These are phyloP conservation scores for Erpobdella octoculata DNA, from an alignment of 2,888 invertebrate genomes.

Conservation along the genomic window DNA sequence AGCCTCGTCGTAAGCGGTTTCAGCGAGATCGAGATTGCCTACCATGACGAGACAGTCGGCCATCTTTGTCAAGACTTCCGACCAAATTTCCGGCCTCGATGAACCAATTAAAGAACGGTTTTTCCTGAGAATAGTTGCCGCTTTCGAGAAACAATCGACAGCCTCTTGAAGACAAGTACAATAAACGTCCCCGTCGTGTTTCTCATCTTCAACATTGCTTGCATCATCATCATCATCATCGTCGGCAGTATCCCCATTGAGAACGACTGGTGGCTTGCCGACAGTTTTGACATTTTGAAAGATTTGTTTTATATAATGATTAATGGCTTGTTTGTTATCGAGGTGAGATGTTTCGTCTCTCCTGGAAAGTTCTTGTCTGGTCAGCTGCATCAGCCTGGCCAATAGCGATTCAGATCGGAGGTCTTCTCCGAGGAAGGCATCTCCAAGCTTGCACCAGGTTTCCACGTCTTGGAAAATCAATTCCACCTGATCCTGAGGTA, in stretches of 20 bases:
- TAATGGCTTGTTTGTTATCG: background rate
- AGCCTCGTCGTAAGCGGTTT: slow-evolving; percentile 14
- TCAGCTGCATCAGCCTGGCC: slow-evolving; percentile 8
- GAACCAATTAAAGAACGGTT: background rate
- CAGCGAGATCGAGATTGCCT: slow-evolving; percentile 14
- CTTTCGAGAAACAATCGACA: slow-evolving; percentile 7
- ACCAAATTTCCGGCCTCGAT: background rate
- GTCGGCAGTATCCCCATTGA: background rate
- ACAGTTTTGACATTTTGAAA: too few species aligned
- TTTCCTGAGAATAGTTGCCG: background rate
- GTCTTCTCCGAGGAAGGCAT: slow-evolving; percentile 6
- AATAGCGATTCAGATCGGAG: slow-evolving; percentile 9
- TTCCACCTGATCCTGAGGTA: background rate
- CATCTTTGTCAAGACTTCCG: slow-evolving; percentile 10
- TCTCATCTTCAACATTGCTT: background rate
- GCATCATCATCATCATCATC: background rate
- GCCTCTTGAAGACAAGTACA: slow-evolving; percentile 15
- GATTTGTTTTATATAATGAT: background rate
- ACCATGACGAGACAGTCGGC: slow-evolving; percentile 23
- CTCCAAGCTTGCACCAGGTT: slow-evolving; percentile 1
- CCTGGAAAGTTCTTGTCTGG: slow-evolving; percentile 8
- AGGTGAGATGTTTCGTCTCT: background rate
- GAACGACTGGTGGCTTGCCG: too few species aligned
- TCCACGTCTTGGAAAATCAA: background rate
- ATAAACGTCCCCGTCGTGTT: background rate